Evolutionary conservation across 1,140 invertebrate genomes (phyloP), one percentile per base, ranked within the genome.

Genomic region (Daktulosphaira vitifoliae): DNA sequence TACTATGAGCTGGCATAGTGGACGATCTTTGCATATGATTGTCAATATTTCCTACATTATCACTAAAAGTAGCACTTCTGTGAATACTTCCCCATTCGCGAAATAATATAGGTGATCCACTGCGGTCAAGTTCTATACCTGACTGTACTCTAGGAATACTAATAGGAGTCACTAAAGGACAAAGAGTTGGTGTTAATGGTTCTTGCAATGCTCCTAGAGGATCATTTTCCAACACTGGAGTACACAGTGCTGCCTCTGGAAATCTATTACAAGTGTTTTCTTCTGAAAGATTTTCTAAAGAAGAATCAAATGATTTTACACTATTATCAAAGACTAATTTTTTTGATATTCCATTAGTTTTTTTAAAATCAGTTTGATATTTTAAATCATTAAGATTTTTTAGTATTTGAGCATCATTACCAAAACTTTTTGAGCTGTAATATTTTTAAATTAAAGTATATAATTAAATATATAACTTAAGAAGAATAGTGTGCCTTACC

Each of bases 191-290:
- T 51, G 69, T 82, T 81, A 53, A 38, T 20, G 33, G 46, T 62
- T 71, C 78, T 42, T 62, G 42, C 92, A 66, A 78, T 25, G 90
- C 89, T 9, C 92, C 92, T 23, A 96, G 75, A 1, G 92, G 92
- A 78, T 95, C 92, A 74, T 92, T 92, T 73, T 90, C 83, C 2
- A 90, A 88, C 1, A 94, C 89, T 2, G 88, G 86, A 20, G 88
- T 91, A 46, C 89, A 78, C 16, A 46, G 42, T 8, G 56, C 42
- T 20, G 56, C 16, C 29, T 62, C 56, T 29, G 42, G 23, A 29
- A 62, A 33, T 33, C 42, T 39, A 48, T 11, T 62, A 33, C 23
- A 13, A 48, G 42, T 62, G 29, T 18, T 66, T 49, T 66, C 66
- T 50, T 66, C 66, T 29, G 25, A 59, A 11, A 50, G 8, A 51